Percentiles rank a stretch among this genome's conserved stretches.
Evolutionary conservation across 2,888 invertebrate species (phyloP).

Genomic region (Drosophila aldrichi): DNA sequence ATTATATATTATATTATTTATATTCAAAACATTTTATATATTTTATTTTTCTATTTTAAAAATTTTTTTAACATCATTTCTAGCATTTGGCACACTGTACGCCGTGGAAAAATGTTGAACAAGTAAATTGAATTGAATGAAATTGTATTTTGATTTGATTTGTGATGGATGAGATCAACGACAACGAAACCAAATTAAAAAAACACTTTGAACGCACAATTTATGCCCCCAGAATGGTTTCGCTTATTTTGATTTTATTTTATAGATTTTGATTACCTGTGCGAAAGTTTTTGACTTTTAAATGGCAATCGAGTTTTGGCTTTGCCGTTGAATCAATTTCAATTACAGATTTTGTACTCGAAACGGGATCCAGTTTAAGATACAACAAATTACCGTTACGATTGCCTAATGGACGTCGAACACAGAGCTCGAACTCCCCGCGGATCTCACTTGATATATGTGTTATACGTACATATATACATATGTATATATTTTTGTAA

Average conservation of each 20-base stretch:
- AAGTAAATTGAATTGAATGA: constrained; percentile 67
- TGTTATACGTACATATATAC: background rate
- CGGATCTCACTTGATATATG: constrained; percentile 9
- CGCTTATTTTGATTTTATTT: constrained; percentile 8
- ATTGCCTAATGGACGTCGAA: constrained; percentile 20
- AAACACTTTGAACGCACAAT: constrained; percentile 33
- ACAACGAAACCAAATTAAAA: constrained; percentile 46
- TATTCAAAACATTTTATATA: background rate
- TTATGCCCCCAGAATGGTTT: constrained; percentile 30
- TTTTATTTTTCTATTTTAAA: background rate
- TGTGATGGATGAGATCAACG: constrained; percentile 50
- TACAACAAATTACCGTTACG: constrained; percentile 41
- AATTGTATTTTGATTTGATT: constrained; percentile 74
- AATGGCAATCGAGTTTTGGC: constrained; percentile 44
- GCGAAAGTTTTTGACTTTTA: constrained; percentile 61
- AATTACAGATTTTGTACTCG: constrained; percentile 75
- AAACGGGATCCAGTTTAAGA: constrained; percentile 20
- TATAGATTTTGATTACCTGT: constrained; percentile 56
- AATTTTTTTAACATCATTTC: too few species aligned
- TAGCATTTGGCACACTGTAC: constrained; percentile 11
- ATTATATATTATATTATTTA: background rate
- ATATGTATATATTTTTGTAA: background rate
- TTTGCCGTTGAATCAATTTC: constrained; percentile 57
- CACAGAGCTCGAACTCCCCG: constrained; percentile 11
- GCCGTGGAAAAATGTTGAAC: constrained; percentile 45